Conservation (phyloP, 2,888 invertebrate genomes). For the Dysmachus trigonus region DNA sequence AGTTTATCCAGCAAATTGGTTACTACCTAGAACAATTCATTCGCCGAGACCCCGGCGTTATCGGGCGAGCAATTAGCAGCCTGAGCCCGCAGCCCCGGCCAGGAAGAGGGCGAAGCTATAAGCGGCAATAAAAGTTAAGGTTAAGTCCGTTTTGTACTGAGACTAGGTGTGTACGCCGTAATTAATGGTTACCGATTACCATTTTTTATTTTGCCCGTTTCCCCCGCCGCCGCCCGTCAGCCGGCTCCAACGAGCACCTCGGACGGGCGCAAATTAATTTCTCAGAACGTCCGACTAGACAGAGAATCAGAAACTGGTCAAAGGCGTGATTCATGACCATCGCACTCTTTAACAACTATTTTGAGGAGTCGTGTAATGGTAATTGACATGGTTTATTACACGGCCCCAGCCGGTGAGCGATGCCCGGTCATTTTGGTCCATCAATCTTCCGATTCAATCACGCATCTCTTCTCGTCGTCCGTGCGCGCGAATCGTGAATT, state of each 20-base stretch:
- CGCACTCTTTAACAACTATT: conserved; percentile 38
- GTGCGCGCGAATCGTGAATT: conserved; percentile 20
- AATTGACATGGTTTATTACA: conserved; percentile 39
- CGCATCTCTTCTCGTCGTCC: background rate
- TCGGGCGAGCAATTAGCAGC: conserved; percentile 36
- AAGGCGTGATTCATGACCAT: conserved; percentile 39
- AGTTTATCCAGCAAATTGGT: conserved; percentile 42
- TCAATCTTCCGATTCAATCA: conserved; percentile 32
- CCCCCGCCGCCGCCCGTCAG: background rate
- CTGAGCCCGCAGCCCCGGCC: background rate
- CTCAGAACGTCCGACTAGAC: conserved; percentile 27
- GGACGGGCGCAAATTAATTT: conserved; percentile 30
- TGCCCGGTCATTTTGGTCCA: conserved; percentile 6
- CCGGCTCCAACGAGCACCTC: background rate
- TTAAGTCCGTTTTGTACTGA: conserved; percentile 42
- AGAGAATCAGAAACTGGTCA: conserved; percentile 32
- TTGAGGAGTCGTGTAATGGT: conserved; percentile 26
- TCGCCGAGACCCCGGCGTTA: background rate
- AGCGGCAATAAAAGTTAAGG: conserved; percentile 44
- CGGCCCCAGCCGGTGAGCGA: background rate
- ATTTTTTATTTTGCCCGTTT: conserved; percentile 31
- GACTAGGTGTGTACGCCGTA: conserved; percentile 42
- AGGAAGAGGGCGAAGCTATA: conserved; percentile 42
- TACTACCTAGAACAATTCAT: conserved; percentile 39
- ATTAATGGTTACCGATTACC: conserved; percentile 45